phyloP scores from a whole-genome alignment of 2,888 invertebrate genomes.

The Pristionchus maxplancki region DNA sequence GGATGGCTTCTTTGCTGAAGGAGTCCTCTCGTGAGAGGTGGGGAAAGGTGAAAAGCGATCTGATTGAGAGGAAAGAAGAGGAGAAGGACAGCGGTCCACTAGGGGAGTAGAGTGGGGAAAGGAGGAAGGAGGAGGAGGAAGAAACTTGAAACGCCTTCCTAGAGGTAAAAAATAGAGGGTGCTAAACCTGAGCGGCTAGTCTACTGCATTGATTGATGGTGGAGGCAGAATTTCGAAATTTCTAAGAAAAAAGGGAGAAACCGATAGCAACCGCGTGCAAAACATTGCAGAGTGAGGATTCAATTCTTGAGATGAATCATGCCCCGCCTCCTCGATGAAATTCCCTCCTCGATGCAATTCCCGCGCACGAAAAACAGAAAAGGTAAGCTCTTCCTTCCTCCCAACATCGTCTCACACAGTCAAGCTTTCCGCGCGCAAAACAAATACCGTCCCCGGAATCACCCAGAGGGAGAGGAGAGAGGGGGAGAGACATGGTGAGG shows the following conservation, averaged over 20 bases:
- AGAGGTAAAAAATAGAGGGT: not conserved
- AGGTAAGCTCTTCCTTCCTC: not conserved
- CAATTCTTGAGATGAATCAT: not conserved
- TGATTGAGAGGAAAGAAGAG: not conserved
- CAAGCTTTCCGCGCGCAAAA: conserved; percentile 5
- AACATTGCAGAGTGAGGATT: no score
- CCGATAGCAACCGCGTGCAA: not conserved
- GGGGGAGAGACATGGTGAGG: no score
- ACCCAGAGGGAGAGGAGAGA: not conserved
- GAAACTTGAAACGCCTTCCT: not conserved
- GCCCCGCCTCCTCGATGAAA: not conserved
- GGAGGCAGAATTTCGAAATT: not conserved
- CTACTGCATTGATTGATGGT: no score
- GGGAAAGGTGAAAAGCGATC: not conserved
- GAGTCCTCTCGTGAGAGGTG: conserved; percentile 2
- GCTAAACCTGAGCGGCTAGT: not conserved
- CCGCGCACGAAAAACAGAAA: not conserved
- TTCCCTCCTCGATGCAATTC: not conserved
- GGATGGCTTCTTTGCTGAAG: not conserved
- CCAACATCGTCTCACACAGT: not conserved
- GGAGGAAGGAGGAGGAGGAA: conserved; percentile 10
- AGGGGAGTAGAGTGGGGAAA: not conserved
- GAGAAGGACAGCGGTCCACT: conserved; percentile 17
- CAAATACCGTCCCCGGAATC: conserved; percentile 24
- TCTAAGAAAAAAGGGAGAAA: not conserved